A percentile compares a stretch with the other conserved stretches of the same genome.
Conservation (phyloP, 2,797 vertebrate genomes). For the Acanthornis magna region DNA sequence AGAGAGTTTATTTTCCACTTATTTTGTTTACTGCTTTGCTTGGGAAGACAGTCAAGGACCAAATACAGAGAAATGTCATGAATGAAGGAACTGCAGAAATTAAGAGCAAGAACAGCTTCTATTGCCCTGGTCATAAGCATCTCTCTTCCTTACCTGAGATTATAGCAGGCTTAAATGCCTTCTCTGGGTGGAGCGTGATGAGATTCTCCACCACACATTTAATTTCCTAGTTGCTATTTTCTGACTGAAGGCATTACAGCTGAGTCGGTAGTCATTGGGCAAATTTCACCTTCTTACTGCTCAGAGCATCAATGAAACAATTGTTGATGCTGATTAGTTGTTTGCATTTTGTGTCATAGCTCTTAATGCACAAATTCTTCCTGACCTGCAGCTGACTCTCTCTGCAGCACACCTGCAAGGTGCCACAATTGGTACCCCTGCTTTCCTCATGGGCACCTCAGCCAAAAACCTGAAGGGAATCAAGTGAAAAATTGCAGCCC, state of each 20-base stretch:
- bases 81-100: background rate
- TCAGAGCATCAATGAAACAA: background rate
- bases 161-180: background rate
- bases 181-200: background rate
- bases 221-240: background rate
- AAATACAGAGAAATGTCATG: background rate
- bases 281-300: background rate
- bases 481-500: background rate
- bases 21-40: background rate
- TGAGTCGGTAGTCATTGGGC: background rate
- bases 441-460: background rate
- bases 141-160: background rate
- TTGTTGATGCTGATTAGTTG: background rate
- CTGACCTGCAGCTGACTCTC: background rate
- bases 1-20: background rate
- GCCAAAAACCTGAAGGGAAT: background rate
- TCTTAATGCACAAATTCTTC: background rate
- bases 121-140: background rate
- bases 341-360: background rate
- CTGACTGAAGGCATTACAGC: background rate
- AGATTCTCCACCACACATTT: background rate
- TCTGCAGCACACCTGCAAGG: background rate
- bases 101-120: background rate
- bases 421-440: background rate
- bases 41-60: background rate